Percentiles rank a stretch among this genome's conserved stretches.
These are phyloP conservation scores for Arenaria interpres DNA, from an alignment of 2,113 vertebrate genomes.

Conservation along the genomic window DNA sequence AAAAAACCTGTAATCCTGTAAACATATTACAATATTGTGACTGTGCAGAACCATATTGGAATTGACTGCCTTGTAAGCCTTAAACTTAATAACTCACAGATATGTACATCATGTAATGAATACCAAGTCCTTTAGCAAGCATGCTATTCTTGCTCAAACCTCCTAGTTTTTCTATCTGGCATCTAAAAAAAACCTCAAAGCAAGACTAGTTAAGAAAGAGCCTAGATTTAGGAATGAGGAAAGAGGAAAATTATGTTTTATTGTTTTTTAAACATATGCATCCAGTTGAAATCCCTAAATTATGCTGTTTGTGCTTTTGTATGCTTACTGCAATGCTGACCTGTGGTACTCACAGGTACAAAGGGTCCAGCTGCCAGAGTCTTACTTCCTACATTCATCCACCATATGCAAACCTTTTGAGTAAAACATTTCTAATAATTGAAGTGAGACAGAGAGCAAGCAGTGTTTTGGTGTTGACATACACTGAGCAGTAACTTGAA, in stretches of 20 bases:
- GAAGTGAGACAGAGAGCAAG: background rate
- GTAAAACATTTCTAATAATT: background rate
- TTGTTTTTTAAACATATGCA: background rate
- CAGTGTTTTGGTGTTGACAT: background rate
- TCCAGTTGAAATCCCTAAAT: background rate
- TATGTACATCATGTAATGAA: background rate
- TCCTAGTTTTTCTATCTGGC: background rate
- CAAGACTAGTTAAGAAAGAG: background rate
- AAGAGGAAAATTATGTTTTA: background rate
- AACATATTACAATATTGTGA: background rate
- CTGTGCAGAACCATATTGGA: background rate
- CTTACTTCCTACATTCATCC: background rate
- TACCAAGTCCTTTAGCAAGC: background rate
- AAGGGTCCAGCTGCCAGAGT: background rate
- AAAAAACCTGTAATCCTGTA: background rate
- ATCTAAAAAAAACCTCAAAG: background rate
- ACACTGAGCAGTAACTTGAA: background rate
- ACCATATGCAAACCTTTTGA: background rate
- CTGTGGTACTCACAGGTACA: background rate
- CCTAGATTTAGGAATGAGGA: background rate
- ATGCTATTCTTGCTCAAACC: background rate
- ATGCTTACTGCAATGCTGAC: background rate
- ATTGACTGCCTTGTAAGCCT: background rate
- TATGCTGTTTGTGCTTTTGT: background rate
- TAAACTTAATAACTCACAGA: background rate